Base-by-base conservation (phyloP, 2,113 vertebrate genomes). In the Nycticebus coucang region DNA sequence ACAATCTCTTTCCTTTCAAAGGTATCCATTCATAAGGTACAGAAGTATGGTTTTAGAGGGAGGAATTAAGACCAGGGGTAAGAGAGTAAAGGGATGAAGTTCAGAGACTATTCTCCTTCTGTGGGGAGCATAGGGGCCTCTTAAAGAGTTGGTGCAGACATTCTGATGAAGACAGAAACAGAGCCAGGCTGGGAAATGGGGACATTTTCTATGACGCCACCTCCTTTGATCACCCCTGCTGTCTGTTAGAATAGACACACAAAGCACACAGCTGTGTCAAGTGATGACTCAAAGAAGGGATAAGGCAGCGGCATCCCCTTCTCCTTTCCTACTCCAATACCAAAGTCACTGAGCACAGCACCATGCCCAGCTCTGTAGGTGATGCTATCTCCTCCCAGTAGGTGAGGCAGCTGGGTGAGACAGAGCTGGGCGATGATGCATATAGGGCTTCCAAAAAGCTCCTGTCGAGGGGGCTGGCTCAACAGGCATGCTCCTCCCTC, bases 221-320 rank as follows among this genome's bases (percentile, higher is more conserved):
- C 3, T 5, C 35, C 1, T 55, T 68, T n/a, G 0, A 8, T 8
- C 8, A 33, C 55, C 24, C 35, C 41, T 7, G 0, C 12, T 21
- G 1, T 50, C 10, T 50, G 45, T 9, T 9, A 50, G 45, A 50
- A 50, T 10, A 50, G 45, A 50, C 45, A 50, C 45, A 24, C 45
- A 13, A 66, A 41, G n/a, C 28, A 33, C 14, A 24, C 5, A 18
- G 30, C 0, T 50, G 33, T 26, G 26, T 24, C 17, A 13, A 33
- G 33, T 30, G 62, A 82, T 13, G 50, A 4, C 6, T 19, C 2
- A 18, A 72, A 5, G 53, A 35, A 55, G 41, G 81, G 5, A 37
- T 45, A 28, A 37, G 15, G 50, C 14, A 24, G 37, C 19, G 4
- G 0, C 3, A 37, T 3, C 10, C 9, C 15, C 35, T 62, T 71